Evolutionary conservation across 1,140 invertebrate species (phyloP).

Genomic region (Bombus haemorrhoidalis): DNA sequence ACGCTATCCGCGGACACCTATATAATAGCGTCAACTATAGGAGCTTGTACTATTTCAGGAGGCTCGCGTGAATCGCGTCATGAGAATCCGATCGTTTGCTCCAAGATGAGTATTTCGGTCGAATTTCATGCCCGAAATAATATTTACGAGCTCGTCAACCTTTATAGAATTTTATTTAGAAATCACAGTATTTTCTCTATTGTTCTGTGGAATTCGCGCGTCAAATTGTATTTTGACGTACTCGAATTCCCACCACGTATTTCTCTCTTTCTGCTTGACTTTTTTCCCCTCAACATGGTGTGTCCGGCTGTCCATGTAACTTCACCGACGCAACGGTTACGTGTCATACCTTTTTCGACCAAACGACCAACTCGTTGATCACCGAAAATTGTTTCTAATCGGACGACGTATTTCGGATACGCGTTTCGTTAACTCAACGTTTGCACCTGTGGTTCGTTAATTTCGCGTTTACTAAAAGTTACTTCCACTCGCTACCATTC

Average conservation of each 20-base stretch:
- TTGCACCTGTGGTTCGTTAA: background rate
- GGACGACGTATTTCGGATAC: background rate
- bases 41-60: too few species aligned
- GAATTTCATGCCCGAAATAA: slow-evolving; percentile 5
- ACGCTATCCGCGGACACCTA: slow-evolving; percentile 31
- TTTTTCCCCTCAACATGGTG: background rate
- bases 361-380: background rate
- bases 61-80: too few species aligned
- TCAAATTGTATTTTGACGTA: background rate
- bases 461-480: background rate
- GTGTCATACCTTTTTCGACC: background rate
- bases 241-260: background rate
- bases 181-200: background rate
- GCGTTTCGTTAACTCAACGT: background rate
- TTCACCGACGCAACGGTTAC: background rate
- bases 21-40: slow-evolving; percentile 42
- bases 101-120: slow-evolving; percentile 43
- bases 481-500: background rate
- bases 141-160: background rate
- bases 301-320: background rate
- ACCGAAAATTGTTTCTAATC: background rate
- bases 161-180: slow-evolving; percentile 16
- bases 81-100: slow-evolving; percentile 47
- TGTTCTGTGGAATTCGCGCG: background rate
- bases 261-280: background rate